These are phyloP conservation scores for Drosophila watanabei DNA, from an alignment of 1,140 invertebrate species.

Conservation along the genomic window DNA sequence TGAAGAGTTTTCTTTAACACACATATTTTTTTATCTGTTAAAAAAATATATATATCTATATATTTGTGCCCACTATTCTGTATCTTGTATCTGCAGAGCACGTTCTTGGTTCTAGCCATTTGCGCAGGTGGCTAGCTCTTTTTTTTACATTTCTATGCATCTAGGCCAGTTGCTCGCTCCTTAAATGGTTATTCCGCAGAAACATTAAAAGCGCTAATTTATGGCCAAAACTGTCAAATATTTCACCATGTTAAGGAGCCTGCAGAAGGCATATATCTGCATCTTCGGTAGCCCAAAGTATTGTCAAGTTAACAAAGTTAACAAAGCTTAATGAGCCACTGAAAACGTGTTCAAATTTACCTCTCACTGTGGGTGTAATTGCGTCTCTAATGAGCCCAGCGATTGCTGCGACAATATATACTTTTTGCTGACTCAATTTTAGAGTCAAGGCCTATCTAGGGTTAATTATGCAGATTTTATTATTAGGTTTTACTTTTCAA, in stretches of 20 bases:
- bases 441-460: slow-evolving; percentile 31
- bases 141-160: slow-evolving; percentile 47
- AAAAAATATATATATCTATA: background rate
- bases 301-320: slow-evolving; percentile 74
- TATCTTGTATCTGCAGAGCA: slow-evolving; percentile 47
- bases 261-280: slow-evolving; percentile 12
- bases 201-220: slow-evolving; percentile 55
- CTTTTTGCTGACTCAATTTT: slow-evolving; percentile 12
- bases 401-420: slow-evolving; percentile 25
- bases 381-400: slow-evolving; percentile 43
- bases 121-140: slow-evolving; percentile 70
- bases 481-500: background rate
- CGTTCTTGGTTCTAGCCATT: slow-evolving; percentile 58
- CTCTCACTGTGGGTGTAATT: slow-evolving; percentile 49
- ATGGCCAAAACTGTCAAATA: slow-evolving; percentile 36
- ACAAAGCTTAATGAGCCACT: slow-evolving; percentile 64
- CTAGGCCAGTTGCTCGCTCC: slow-evolving; percentile 79
- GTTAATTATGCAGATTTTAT: slow-evolving; percentile 28
- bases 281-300: slow-evolving; percentile 47
- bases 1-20: background rate
- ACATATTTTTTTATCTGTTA: background rate
- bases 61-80: slow-evolving; percentile 4
- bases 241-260: slow-evolving; percentile 7
- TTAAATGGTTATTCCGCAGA: slow-evolving; percentile 65
- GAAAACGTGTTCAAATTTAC: slow-evolving; percentile 28